phyloP scores from a whole-genome alignment of 2,888 invertebrate species.

The Onthophagus sagittarius region DNA sequence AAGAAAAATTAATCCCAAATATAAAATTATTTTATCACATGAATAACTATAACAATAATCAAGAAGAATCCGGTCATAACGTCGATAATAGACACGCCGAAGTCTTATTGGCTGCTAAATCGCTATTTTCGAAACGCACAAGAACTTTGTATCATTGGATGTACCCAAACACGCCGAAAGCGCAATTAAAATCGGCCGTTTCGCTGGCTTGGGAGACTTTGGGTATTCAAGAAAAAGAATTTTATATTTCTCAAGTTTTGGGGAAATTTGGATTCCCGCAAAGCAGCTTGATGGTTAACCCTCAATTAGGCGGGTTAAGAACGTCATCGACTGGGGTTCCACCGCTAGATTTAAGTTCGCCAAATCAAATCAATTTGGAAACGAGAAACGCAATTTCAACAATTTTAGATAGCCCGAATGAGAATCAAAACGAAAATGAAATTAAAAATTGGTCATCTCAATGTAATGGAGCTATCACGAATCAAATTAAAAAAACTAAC shows the following conservation, averaged over 20 bases:
- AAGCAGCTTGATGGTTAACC: slow-evolving; percentile 47
- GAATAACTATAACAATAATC: not conserved
- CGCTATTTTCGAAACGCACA: slow-evolving; percentile 49
- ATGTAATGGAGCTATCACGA: too few species aligned
- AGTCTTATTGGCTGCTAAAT: slow-evolving; percentile 48
- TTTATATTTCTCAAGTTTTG: slow-evolving; percentile 49
- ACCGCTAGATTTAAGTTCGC: slow-evolving; percentile 23
- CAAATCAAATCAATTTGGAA: slow-evolving; percentile 18
- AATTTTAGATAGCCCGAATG: slow-evolving; percentile 14
- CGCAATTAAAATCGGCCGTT: slow-evolving; percentile 46
- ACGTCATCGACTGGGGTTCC: slow-evolving; percentile 31
- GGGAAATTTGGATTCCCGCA: slow-evolving; percentile 46
- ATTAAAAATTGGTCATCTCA: not conserved
- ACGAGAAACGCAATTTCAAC: slow-evolving; percentile 21
- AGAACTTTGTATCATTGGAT: slow-evolving; percentile 51
- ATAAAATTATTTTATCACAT: not conserved
- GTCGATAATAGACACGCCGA: slow-evolving; percentile 35
- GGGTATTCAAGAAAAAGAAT: slow-evolving; percentile 45
- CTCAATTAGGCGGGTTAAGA: slow-evolving; percentile 44
- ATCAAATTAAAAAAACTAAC: too few species aligned
- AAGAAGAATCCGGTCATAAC: slow-evolving; percentile 18
- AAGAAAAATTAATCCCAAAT: not conserved
- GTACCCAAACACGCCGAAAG: slow-evolving; percentile 47
- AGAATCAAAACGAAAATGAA: slow-evolving; percentile 14
- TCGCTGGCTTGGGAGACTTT: slow-evolving; percentile 47